Evolutionary conservation across 2,797 vertebrate species (phyloP).

Genomic region (Helarctos malayanus): DNA sequence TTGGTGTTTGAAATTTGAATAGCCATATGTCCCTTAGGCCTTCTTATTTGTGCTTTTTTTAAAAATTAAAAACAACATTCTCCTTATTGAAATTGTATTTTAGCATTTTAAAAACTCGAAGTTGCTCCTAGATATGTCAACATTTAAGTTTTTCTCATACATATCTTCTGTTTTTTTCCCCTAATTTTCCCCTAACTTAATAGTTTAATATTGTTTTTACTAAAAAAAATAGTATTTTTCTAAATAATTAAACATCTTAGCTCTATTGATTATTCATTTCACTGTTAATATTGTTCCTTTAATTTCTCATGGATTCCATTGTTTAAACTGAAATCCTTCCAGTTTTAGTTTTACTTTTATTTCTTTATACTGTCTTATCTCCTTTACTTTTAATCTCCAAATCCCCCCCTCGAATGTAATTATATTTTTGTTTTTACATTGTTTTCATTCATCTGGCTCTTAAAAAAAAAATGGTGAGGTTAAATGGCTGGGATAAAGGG

Average conservation of each 20-base stretch:
- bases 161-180: not conserved
- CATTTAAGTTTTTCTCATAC: not conserved
- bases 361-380: not conserved
- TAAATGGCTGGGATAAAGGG: not conserved
- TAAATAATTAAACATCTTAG: slow-evolving; percentile 22
- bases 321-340: slow-evolving; percentile 3
- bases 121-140: not conserved
- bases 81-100: not conserved
- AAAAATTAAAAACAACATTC: not conserved
- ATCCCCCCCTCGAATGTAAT: not conserved
- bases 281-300: not conserved
- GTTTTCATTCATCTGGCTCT: not conserved
- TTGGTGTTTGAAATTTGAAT: slow-evolving; percentile 18
- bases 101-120: not conserved
- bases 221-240: not conserved
- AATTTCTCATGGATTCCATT: not conserved
- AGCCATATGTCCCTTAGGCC: not conserved
- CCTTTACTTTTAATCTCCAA: slow-evolving; percentile 3
- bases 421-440: not conserved
- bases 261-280: not conserved
- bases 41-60: not conserved
- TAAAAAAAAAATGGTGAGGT: not conserved
- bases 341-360: not conserved
- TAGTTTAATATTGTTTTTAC: not conserved
- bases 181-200: not conserved